Evolutionary conservation across 2,888 invertebrate genomes (phyloP).

Genomic region (Andrena marginata): DNA sequence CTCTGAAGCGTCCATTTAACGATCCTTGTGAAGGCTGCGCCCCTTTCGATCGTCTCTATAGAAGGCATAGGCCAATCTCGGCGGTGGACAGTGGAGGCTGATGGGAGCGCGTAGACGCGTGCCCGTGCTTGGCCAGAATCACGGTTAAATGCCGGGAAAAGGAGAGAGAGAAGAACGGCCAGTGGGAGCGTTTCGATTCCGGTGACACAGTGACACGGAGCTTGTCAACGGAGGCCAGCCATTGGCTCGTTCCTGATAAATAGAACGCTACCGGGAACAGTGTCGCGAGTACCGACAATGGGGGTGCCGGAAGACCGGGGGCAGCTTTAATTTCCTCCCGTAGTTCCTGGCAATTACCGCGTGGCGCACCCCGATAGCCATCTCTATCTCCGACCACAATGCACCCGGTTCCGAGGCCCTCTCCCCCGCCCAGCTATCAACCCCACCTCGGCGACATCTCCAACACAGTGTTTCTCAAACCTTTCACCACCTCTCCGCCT

Average conservation of each 20-base stretch:
- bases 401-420: conserved; percentile 68
- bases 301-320: conserved; percentile 81
- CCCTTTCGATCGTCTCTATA: conserved; percentile 44
- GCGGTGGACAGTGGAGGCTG: conserved; percentile 37
- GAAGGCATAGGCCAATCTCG: conserved; percentile 44
- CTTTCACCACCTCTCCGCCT: conserved; percentile 11
- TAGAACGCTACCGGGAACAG: conserved; percentile 80
- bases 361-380: conserved; percentile 81
- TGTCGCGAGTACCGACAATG: conserved; percentile 78
- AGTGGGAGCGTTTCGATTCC: conserved; percentile 74
- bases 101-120: conserved; percentile 37
- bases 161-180: conserved; percentile 21
- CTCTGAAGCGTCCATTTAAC: conserved; percentile 52
- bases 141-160: conserved; percentile 17
- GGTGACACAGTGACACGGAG: conserved; percentile 83
- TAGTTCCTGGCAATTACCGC: conserved; percentile 84
- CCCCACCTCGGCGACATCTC: conserved; percentile 58
- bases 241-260: conserved; percentile 80
- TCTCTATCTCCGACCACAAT: conserved; percentile 82
- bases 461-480: conserved; percentile 58
- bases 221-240: conserved; percentile 74
- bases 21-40: conserved; percentile 32
- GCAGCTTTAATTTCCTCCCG: conserved; percentile 84
- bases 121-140: conserved; percentile 28
- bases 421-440: conserved; percentile 39